Base-by-base conservation (phyloP, 2,888 invertebrate species). In the Lasioglossum marginatum region DNA sequence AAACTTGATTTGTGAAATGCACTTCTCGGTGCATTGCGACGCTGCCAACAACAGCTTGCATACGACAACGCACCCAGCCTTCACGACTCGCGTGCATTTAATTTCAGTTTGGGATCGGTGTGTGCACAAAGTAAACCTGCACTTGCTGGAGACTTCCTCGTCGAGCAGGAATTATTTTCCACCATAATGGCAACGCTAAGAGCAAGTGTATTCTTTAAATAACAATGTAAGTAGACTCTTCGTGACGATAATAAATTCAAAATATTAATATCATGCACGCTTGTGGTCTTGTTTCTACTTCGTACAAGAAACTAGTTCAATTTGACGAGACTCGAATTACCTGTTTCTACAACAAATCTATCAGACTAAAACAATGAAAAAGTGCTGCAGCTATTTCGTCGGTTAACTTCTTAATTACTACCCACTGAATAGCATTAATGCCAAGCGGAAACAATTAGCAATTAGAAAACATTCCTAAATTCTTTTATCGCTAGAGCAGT, bases 1-100 rank as follows among this genome's bases (percentile, higher is more conserved):
- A 52, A 52, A 23, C 23, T 23, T 48, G 0, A 6, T 86, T 89
- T 81, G 40, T 82, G 70, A 45, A 66, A 19, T 1, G 31, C 16
- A 16, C 48, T 60, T 14, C 60, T 57, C 52, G 74, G 8, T 63
- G 57, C 60, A n/a, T 57, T 34, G 34, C 66, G 57, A 27, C 73
- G 31, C 60, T 68, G 70, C n/a, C 31, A 43, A 16, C 60, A 6
- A 1, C 14, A 70, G 45, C 72, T 77, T 82, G 72, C 84, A 63
- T 68, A 72, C 81, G 80, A 84, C 77, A 52, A 83, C 19, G 40
- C 70, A 57, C 34, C 27, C 16, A 27, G n/a, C 66, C 76, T 37
- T 79, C 60, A 48, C 71, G 37, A 37, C 40, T n/a, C 27, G 52
- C 71, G 45, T 73, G 40, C 31, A 34, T 83, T 81, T 68, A 81